Evolutionary conservation across 2,888 invertebrate species (phyloP).

Genomic region (Omphaloscelis lunosa): DNA sequence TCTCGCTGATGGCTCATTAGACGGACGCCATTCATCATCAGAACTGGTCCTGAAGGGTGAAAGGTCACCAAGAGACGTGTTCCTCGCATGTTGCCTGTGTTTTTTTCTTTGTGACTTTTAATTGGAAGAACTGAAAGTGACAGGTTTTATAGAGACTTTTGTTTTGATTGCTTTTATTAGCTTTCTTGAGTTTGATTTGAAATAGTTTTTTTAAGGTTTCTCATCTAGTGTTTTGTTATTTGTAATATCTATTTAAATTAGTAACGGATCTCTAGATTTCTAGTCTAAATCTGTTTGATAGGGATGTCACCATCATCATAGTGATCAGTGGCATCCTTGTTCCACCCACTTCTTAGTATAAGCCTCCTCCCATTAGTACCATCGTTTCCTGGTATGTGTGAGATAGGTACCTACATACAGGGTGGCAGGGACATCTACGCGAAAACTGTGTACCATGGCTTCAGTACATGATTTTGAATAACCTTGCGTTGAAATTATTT

Average conservation of each 20-base stretch:
- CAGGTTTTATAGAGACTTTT: conserved; percentile 7
- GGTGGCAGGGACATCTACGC: too few species aligned
- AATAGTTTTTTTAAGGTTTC: too few species aligned
- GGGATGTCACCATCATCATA: too few species aligned
- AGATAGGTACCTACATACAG: too few species aligned
- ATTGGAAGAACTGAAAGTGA: conserved; percentile 36
- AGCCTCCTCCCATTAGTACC: not conserved
- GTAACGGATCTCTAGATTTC: too few species aligned
- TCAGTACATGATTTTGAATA: too few species aligned
- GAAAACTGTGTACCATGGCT: too few species aligned
- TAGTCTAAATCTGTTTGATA: not conserved
- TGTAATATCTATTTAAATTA: not conserved
- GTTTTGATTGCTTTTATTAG: not conserved
- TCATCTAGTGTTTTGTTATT: not conserved
- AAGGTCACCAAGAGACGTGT: conserved; percentile 68
- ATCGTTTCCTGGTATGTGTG: not conserved
- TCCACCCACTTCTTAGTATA: not conserved
- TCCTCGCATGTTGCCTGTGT: conserved; percentile 30
- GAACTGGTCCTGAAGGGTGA: conserved; percentile 74
- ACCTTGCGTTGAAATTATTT: too few species aligned
- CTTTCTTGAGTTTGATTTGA: not conserved
- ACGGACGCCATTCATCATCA: conserved; percentile 76
- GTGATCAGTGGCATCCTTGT: not conserved
- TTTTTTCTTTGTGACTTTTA: conserved; percentile 23
- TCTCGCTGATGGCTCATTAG: conserved; percentile 72